phyloP scores from a whole-genome alignment of 2,888 invertebrate genomes.

The Spilosoma lubricipeda region DNA sequence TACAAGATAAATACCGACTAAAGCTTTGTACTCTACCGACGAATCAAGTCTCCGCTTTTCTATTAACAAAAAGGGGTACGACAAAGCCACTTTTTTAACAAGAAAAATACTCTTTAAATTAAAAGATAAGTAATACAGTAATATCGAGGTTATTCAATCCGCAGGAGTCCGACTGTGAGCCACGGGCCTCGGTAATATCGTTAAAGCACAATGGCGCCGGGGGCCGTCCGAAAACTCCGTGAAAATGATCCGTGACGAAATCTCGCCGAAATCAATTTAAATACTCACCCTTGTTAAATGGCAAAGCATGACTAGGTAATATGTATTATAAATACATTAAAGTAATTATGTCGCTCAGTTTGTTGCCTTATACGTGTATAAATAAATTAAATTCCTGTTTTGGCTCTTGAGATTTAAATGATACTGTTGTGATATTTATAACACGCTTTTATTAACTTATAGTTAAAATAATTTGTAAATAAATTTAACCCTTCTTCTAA shows the following conservation, averaged over 20 bases:
- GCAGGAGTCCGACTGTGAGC: constrained; percentile 55
- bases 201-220: constrained; percentile 72
- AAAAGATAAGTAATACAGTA: constrained; percentile 65
- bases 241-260: constrained; percentile 76
- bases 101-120: constrained; percentile 63
- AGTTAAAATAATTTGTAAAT: background rate
- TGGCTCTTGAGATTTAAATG: constrained; percentile 6
- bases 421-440: background rate
- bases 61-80: constrained; percentile 63
- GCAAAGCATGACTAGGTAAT: constrained; percentile 55
- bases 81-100: constrained; percentile 65
- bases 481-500: no score
- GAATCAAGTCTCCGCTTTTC: constrained; percentile 66
- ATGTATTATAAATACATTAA: constrained; percentile 46
- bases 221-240: constrained; percentile 48
- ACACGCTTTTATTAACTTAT: background rate
- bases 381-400: constrained; percentile 36
- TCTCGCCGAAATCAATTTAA: constrained; percentile 77
- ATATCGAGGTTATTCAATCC: constrained; percentile 72
- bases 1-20: constrained; percentile 63
- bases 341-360: constrained; percentile 38
- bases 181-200: constrained; percentile 60
- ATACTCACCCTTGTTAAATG: constrained; percentile 74
- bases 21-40: constrained; percentile 67
- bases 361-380: constrained; percentile 21